A percentile compares a stretch with the other conserved stretches of the same genome.
Conservation (phyloP, 2,113 vertebrate genomes). For the Poeciliopsis retropinna region DNA sequence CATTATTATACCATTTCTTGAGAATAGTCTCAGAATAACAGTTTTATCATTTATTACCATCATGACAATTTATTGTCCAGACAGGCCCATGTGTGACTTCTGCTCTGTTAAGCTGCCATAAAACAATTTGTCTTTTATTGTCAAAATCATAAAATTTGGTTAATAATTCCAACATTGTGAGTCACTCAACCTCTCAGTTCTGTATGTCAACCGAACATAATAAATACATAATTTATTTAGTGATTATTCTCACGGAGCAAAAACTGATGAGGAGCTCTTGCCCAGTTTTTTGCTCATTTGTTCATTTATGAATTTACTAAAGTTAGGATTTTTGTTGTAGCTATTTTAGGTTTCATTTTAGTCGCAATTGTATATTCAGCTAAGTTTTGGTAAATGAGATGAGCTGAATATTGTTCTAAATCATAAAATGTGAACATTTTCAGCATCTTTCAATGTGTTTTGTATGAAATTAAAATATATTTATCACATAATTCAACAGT, state of each 20-base stretch:
- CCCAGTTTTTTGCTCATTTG: background rate
- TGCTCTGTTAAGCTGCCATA: background rate
- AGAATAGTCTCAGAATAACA: no score
- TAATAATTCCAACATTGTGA: background rate
- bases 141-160: background rate
- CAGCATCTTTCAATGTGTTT: no score
- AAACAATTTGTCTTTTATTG: background rate
- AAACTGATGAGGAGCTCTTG: background rate
- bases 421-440: no score
- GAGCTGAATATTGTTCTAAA: background rate
- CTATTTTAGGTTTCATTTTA: no score
- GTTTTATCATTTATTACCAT: no score
- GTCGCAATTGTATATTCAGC: no score
- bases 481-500: background rate
- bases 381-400: background rate
- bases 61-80: no score
- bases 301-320: background rate
- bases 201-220: background rate
- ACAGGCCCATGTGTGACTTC: no score
- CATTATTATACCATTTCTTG: no score
- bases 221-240: background rate
- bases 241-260: background rate
- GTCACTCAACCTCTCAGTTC: background rate
- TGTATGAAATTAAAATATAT: background rate
- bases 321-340: background rate